Evolutionary conservation across 1,140 invertebrate species (phyloP).

Genomic region (Sinella curviseta): DNA sequence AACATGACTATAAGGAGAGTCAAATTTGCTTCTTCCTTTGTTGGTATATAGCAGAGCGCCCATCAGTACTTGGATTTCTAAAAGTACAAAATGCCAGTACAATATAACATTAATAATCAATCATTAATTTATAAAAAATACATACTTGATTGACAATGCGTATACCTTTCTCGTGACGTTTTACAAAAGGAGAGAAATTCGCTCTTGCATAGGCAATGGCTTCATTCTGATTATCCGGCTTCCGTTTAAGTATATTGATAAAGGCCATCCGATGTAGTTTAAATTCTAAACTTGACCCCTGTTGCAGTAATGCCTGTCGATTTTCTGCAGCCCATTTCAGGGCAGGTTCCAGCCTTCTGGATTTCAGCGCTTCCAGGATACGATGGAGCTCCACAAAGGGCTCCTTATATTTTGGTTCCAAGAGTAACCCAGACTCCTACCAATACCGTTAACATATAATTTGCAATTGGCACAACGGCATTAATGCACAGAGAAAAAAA

Average conservation of each 20-base stretch:
- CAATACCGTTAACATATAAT: too few relatives aligned
- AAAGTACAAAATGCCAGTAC: conserved; percentile 48
- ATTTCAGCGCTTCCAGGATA: conserved; percentile 78
- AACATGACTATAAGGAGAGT: conserved; percentile 78
- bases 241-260: conserved; percentile 70
- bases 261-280: conserved; percentile 77
- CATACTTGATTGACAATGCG: neutral
- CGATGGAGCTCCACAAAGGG: conserved; percentile 82
- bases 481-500: too few relatives aligned
- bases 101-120: neutral
- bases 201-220: conserved; percentile 84
- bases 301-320: conserved; percentile 63
- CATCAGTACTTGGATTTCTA: conserved; percentile 85
- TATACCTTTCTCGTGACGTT: conserved; percentile 77
- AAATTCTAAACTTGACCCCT: conserved; percentile 78
- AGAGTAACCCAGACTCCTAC: conserved; percentile 72
- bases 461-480: too few relatives aligned
- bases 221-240: conserved; percentile 66
- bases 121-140: neutral
- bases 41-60: conserved; percentile 80
- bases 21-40: conserved; percentile 66
- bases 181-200: conserved; percentile 80
- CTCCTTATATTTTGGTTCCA: conserved; percentile 71
- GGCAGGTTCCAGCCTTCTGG: conserved; percentile 75
- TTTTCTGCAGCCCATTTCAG: conserved; percentile 73